Conservation (phyloP, 2,797 vertebrate species). For the Pterois miles region DNA sequence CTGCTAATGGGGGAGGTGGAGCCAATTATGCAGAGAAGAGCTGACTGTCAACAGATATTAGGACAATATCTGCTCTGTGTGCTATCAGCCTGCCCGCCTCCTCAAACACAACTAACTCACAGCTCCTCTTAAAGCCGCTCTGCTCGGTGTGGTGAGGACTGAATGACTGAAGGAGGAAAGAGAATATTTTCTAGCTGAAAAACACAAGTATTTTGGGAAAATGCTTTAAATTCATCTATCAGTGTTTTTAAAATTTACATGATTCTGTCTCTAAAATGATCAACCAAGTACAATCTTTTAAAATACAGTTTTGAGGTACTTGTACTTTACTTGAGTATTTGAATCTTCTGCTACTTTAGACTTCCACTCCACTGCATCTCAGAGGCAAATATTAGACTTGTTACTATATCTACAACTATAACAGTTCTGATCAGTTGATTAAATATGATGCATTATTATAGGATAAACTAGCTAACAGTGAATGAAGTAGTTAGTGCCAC, state of each 20-base stretch:
- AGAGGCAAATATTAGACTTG: too few relatives aligned
- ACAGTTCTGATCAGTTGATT: too few relatives aligned
- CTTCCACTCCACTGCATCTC: background rate
- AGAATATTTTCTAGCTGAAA: background rate
- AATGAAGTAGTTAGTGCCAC: background rate
- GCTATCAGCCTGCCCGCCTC: conserved; percentile 33
- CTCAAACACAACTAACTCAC: conserved; percentile 24
- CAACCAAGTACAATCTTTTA: background rate
- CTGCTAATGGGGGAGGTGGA: conserved; percentile 78
- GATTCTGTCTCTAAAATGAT: background rate
- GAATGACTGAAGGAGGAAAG: background rate
- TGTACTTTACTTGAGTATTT: background rate
- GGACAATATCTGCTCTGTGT: conserved; percentile 50
- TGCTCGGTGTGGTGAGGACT: background rate
- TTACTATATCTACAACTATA: too few relatives aligned
- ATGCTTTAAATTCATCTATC: background rate
- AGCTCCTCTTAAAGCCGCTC: background rate
- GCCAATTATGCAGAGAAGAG: conserved; percentile 78
- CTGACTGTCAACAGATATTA: conserved; percentile 79
- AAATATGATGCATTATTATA: background rate
- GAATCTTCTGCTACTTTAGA: background rate
- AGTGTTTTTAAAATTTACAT: background rate
- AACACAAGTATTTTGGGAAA: background rate
- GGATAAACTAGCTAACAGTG: background rate
- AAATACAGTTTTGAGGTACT: background rate